Conservation (phyloP, 2,888 invertebrate genomes). For the Mellilla xanthometata region DNA sequence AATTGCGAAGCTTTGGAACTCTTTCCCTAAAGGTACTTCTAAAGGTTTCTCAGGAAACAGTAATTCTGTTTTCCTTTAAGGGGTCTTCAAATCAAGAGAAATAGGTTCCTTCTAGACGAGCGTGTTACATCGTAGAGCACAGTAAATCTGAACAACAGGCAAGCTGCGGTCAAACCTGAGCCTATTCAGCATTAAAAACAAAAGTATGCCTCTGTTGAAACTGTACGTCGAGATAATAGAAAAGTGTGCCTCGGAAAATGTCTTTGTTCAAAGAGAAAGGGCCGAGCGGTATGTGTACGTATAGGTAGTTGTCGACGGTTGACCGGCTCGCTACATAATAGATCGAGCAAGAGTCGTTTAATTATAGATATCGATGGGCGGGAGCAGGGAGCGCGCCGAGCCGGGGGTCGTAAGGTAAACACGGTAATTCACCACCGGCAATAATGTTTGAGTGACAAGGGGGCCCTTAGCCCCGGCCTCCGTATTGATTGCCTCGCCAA, state of each 20-base stretch:
- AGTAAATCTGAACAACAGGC: no score
- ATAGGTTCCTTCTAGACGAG: no score
- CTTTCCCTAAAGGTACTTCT: no score
- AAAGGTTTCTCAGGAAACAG: no score
- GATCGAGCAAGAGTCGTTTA: conserved; percentile 30
- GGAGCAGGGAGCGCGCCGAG: conserved; percentile 16
- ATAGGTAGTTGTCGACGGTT: conserved; percentile 7
- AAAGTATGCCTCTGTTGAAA: conserved; percentile 14
- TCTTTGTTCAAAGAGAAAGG: conserved; percentile 26
- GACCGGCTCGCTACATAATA: conserved; percentile 25
- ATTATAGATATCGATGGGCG: conserved; percentile 29
- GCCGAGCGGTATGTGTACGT: conserved; percentile 8
- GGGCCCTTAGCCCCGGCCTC: conserved; percentile 43
- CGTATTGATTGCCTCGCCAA: conserved; percentile 52
- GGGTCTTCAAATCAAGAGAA: no score
- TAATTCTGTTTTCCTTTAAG: no score
- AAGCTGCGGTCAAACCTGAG: no score
- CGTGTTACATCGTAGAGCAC: no score
- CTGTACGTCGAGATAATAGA: conserved; percentile 1
- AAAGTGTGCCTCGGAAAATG: conserved; percentile 17
- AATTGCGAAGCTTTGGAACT: no score
- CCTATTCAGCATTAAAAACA: no score
- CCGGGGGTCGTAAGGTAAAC: conserved; percentile 45
- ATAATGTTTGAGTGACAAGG: conserved; percentile 55
- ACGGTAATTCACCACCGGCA: conserved; percentile 49